Evolutionary conservation across 2,888 invertebrate genomes (phyloP).

Genomic region (Rapana venosa): DNA sequence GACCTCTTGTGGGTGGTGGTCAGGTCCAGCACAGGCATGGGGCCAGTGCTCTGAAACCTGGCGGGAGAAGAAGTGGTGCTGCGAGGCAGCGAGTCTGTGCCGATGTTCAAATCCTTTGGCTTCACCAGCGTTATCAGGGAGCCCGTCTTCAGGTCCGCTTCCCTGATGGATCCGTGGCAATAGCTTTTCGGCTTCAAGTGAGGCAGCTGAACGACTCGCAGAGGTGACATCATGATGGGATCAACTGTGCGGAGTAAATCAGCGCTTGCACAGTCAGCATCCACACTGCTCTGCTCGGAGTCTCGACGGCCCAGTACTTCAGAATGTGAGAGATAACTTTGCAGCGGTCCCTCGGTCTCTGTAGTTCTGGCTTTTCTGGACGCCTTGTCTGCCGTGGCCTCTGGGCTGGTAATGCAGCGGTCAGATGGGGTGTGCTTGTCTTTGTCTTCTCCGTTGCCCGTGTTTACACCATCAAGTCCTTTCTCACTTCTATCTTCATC

Average conservation of each 20-base stretch:
- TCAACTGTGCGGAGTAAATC: background rate
- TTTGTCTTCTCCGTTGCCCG: background rate
- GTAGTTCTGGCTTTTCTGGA: background rate
- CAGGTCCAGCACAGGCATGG: background rate
- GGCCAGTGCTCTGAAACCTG: background rate
- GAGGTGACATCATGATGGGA: background rate
- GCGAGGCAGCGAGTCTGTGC: background rate
- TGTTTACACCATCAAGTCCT: background rate
- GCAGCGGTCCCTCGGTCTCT: constrained; percentile 24
- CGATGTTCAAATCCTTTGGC: constrained; percentile 31
- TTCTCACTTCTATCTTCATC: background rate
- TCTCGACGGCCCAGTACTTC: background rate
- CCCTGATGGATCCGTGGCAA: background rate
- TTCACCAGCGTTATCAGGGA: constrained; percentile 30
- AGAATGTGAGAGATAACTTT: constrained; percentile 20
- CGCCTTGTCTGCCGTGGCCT: background rate
- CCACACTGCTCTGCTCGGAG: background rate
- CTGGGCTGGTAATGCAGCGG: background rate
- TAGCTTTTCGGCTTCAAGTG: background rate
- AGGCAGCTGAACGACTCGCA: constrained; percentile 14
- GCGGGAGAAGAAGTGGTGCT: background rate
- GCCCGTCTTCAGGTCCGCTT: background rate
- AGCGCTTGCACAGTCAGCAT: constrained; percentile 15
- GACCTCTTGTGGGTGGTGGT: background rate
- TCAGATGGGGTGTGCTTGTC: too few relatives aligned